phyloP scores from a whole-genome alignment of 2,113 vertebrate genomes.

The Sinocyclocheilus grahami region DNA sequence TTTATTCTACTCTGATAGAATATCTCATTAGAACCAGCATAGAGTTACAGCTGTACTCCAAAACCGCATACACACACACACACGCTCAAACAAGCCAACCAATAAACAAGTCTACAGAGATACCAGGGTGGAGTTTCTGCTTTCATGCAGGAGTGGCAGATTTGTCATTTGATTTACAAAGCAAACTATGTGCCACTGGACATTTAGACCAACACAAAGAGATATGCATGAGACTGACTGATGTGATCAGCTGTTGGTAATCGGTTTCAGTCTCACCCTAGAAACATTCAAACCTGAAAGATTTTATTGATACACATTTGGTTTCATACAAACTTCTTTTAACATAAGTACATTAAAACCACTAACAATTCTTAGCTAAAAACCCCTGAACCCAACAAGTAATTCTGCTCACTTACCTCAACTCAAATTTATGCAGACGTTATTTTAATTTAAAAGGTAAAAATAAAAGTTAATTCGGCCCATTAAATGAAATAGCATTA shows the following conservation, averaged over 20 bases:
- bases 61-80: conserved; percentile 12
- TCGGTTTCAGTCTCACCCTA: conserved; percentile 26
- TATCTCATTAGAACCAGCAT: conserved; percentile 32
- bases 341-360: background rate
- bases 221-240: background rate
- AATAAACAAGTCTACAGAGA: conserved; percentile 2
- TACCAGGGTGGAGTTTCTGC: conserved; percentile 2
- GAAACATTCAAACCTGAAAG: background rate
- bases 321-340: background rate
- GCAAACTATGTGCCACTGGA: conserved; percentile 27
- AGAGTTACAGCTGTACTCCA: conserved; percentile 27
- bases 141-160: conserved; percentile 31
- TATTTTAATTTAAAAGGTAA: background rate
- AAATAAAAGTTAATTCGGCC: background rate
- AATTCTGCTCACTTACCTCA: conserved; percentile 8
- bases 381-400: background rate
- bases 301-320: background rate
- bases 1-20: background rate
- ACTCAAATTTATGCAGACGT: background rate
- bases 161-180: conserved; percentile 39
- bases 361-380: background rate
- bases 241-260: background rate
- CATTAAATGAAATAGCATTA: background rate
- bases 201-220: conserved; percentile 8
- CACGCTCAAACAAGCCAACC: background rate